phyloP scores from a whole-genome alignment of 1,140 invertebrate genomes.

The Drosophila arawakana region DNA sequence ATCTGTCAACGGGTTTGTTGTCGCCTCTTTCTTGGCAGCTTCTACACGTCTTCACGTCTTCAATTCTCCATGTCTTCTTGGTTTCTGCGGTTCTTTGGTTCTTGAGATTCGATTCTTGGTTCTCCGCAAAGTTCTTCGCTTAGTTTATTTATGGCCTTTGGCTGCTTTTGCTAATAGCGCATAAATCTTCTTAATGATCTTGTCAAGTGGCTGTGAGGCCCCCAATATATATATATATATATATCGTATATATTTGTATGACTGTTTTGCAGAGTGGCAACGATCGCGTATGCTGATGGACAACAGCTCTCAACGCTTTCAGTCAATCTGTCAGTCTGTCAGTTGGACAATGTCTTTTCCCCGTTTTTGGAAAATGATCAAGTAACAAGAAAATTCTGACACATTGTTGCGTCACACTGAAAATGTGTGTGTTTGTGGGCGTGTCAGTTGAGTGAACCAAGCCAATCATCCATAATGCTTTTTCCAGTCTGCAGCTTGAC shows the following conservation, averaged over 20 bases:
- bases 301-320: slow-evolving; percentile 70
- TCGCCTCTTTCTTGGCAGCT: slow-evolving; percentile 46
- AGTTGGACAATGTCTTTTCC: slow-evolving; percentile 39
- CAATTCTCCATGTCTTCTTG: not conserved
- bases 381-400: slow-evolving; percentile 35
- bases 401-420: slow-evolving; percentile 66
- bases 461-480: slow-evolving; percentile 72
- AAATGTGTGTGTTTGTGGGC: slow-evolving; percentile 13
- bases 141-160: slow-evolving; percentile 76
- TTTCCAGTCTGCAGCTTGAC: slow-evolving; percentile 35
- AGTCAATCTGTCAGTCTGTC: slow-evolving; percentile 66
- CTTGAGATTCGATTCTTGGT: slow-evolving; percentile 4
- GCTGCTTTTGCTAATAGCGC: slow-evolving; percentile 78
- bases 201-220: slow-evolving; percentile 72
- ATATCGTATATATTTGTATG: slow-evolving; percentile 43
- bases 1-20: slow-evolving; percentile 71
- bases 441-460: slow-evolving; percentile 59
- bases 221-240: slow-evolving; percentile 47
- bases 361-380: slow-evolving; percentile 38
- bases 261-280: slow-evolving; percentile 20
- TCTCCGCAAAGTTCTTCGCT: slow-evolving; percentile 45
- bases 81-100: not conserved
- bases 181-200: slow-evolving; percentile 84
- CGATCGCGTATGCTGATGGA: slow-evolving; percentile 56
- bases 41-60: slow-evolving; percentile 3